Base-by-base conservation (phyloP, 2,797 vertebrate genomes). In the Thalassophryne amazonica region DNA sequence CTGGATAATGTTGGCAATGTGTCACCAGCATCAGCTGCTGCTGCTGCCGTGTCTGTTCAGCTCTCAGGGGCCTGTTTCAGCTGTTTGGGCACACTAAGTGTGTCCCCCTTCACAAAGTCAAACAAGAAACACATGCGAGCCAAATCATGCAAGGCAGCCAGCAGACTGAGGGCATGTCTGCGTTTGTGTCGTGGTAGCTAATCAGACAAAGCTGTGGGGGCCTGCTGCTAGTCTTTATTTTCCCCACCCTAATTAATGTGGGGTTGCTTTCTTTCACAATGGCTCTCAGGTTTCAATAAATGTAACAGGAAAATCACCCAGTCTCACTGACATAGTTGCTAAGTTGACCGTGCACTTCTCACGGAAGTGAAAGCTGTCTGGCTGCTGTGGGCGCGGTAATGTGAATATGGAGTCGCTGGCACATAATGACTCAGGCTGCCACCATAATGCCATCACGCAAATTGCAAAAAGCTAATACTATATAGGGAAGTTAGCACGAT, bases 91-190 rank as follows among this genome's bases (percentile, higher is more conserved):
- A 81, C 69, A 78, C 74, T 79, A 79, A 81, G 58, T 57, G 66
- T 73, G 69, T 70, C 73, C 69, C 55, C 41, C 50, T 39, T 48
- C 60, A 36, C 19, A 31, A 54, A 49, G 55, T 76, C 61, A 81
- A 89, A 87, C 69, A 64, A 80, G 73, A 69, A 87, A 76, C 82
- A 88, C 66, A 81, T 87, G 84, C 85, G 74, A 58, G 71, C 63
- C 21, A 43, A 81, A 74, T 69, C 74, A 69, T 72, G 64, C 39
- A 64, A 57, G 65, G 51, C 58, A 57, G 52, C 46, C 69, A 43
- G 42, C 50, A 72, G 41, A 83, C 68, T 65, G 54, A 64, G 54
- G 60, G 58, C 49, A 68, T 38, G 66, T 70, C 68, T 65, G 55
- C 32, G 55, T 64, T 69, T 69, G 62, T 69, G 50, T 60, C 49